Base-by-base conservation (phyloP, 1,140 invertebrate species). In the Galendromus occidentalis region DNA sequence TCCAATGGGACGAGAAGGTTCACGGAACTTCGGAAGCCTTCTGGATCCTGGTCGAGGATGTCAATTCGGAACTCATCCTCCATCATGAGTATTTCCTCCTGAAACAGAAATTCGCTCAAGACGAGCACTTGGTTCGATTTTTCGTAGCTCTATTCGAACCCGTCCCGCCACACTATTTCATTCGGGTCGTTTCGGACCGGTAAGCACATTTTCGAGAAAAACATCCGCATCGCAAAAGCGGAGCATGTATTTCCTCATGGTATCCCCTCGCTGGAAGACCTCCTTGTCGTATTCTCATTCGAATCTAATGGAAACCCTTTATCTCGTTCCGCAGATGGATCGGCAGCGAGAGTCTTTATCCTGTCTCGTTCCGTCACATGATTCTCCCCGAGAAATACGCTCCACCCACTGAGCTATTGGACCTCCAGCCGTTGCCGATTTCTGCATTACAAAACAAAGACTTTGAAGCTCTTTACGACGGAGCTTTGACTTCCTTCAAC, bases 141-240 rank as follows among this genome's bases (percentile, higher is more conserved):
- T 98, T 94, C 76, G 93, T 98, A 7, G 94, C 95, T 0, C 87
- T 99, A 2, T 98, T 97, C 76, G 95, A 98, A 73, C 96, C 96
- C 0, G 74, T 98, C 9, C 93, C 94, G 4, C 95, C 96, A 0
- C 93, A 98, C 72, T 99, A 98, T 76, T 98, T 97, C 74, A 82
- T 99, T 30, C 78, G 88, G 20, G 76, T 83, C 5, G 75, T 82
- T 7, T 82, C 81, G 7, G 82, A 83, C 71, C 73, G 76, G 47
- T 83, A 80, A 81, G 76, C 83, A 30, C 78, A 78, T 72, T 71
- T 71, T 65, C 33, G 14, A 14, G 14, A 47, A 14, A 18, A 14
- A 14, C 17, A 47, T 14, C 39, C 17, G 55, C 17, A 14, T 47
- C 18, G 14, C 14, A 14, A 14, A 14, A 14, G 7, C 12, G 25